Conservation (phyloP, 30 jellyfish, hydroid and myxozoan species). For the Aurelia sp. region DNA sequence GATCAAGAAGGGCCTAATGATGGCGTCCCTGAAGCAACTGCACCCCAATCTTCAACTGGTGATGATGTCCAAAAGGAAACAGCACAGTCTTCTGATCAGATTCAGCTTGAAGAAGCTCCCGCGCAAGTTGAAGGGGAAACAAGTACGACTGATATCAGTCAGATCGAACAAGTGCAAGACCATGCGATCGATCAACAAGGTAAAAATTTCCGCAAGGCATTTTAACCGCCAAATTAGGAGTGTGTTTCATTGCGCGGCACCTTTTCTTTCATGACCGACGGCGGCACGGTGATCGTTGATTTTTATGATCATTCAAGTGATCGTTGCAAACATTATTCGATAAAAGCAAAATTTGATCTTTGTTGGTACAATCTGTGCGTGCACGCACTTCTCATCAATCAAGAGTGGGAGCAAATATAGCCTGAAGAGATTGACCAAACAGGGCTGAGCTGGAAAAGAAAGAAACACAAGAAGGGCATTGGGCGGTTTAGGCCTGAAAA, state of each 20-base stretch:
- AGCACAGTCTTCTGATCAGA: slow-evolving; percentile 21
- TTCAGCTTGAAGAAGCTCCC: slow-evolving; percentile 1
- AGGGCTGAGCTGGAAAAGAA: no score
- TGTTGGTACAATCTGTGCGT: no score
- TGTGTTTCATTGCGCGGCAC: neutral
- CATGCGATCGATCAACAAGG: slow-evolving; percentile 34
- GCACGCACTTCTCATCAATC: no score
- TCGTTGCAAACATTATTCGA: no score
- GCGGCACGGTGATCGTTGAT: no score
- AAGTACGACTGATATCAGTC: slow-evolving; percentile 2
- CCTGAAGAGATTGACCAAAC: no score
- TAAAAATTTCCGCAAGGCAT: neutral
- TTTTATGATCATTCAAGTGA: no score
- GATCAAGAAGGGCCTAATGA: neutral
- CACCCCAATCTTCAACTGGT: slow-evolving; percentile 1
- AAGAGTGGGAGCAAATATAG: no score
- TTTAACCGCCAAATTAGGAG: slow-evolving; percentile 27
- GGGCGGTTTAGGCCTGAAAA: no score
- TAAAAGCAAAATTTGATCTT: no score
- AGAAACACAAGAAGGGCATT: no score
- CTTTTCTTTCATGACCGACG: no score
- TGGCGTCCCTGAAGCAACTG: slow-evolving; percentile 21
- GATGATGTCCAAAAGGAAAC: slow-evolving; percentile 14
- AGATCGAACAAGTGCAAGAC: neutral
- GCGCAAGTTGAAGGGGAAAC: slow-evolving; percentile 43